These are phyloP conservation scores for Leucophora obtusa DNA, from an alignment of 2,888 invertebrate genomes.

Conservation along the genomic window DNA sequence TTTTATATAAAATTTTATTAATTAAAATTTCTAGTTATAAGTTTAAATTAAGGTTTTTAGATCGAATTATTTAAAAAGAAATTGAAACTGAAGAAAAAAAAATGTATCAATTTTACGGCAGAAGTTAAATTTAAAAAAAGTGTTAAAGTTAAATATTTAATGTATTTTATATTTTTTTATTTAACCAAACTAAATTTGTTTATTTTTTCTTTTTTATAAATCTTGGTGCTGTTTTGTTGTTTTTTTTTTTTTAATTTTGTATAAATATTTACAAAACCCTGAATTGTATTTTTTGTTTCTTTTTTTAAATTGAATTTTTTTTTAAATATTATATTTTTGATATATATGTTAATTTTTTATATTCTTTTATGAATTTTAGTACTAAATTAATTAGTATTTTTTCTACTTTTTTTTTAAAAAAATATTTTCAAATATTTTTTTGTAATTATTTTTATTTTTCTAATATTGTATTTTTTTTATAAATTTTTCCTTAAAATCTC, in stretches of 20 bases:
- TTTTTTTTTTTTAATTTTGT: slow-evolving; percentile 47
- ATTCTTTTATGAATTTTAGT: slow-evolving; percentile 20
- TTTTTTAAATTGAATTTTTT: slow-evolving; percentile 46
- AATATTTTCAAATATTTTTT: slow-evolving; percentile 11
- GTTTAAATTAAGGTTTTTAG: slow-evolving; percentile 36
- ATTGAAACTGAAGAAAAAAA: slow-evolving; percentile 9
- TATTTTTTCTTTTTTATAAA: slow-evolving; percentile 16
- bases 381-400: slow-evolving; percentile 68
- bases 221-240: slow-evolving; percentile 48
- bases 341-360: slow-evolving; percentile 31
- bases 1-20: slow-evolving; percentile 42
- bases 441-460: slow-evolving; percentile 30
- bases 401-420: slow-evolving; percentile 4
- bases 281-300: slow-evolving; percentile 52
- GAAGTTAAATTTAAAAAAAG: background rate
- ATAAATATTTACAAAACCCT: slow-evolving; percentile 53
- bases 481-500: background rate
- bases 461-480: background rate
- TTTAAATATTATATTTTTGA: slow-evolving; percentile 25
- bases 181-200: slow-evolving; percentile 3
- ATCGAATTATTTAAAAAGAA: slow-evolving; percentile 39
- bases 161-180: background rate
- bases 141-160: background rate
- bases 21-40: slow-evolving; percentile 31
- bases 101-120: slow-evolving; percentile 17